Evolutionary conservation across 92 coral and sea anemone species (phyloP).

Genomic region (Anthopleura xanthogrammica): DNA sequence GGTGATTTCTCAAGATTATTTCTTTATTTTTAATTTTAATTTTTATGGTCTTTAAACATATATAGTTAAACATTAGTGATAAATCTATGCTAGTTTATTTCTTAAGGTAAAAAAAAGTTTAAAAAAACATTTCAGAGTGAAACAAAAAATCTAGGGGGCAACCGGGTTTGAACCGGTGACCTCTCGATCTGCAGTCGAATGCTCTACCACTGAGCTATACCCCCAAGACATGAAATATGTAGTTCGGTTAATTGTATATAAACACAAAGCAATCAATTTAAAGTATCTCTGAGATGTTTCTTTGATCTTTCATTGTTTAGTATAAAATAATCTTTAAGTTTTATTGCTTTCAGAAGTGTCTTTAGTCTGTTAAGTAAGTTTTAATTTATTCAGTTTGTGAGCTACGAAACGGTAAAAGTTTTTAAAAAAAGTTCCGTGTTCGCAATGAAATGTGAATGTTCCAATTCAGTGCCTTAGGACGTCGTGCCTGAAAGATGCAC

Average conservation of each 20-base stretch:
- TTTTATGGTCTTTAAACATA: background rate
- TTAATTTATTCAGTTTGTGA: no score
- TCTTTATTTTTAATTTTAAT: background rate
- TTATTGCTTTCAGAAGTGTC: no score
- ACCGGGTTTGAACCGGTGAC: constrained; percentile 96
- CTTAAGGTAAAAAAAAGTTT: background rate
- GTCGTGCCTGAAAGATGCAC: no score
- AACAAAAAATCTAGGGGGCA: constrained; percentile 55
- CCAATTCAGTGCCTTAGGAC: no score
- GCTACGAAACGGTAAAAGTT: no score
- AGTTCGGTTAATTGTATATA: background rate
- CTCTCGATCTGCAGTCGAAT: constrained; percentile 98
- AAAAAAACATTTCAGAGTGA: background rate
- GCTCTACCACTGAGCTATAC: constrained; percentile 98
- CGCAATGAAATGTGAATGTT: no score
- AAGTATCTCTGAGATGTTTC: background rate
- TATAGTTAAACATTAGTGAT: background rate
- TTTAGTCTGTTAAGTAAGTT: no score
- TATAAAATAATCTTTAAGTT: no score
- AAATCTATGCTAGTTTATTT: background rate
- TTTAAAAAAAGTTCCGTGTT: no score
- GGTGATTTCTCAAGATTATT: background rate
- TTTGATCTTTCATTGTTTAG: background rate
- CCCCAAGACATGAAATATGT: constrained; percentile 21
- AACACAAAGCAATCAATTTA: background rate